Conservation (phyloP, 1,140 invertebrate genomes). For the Akabosia matsudoensis region DNA sequence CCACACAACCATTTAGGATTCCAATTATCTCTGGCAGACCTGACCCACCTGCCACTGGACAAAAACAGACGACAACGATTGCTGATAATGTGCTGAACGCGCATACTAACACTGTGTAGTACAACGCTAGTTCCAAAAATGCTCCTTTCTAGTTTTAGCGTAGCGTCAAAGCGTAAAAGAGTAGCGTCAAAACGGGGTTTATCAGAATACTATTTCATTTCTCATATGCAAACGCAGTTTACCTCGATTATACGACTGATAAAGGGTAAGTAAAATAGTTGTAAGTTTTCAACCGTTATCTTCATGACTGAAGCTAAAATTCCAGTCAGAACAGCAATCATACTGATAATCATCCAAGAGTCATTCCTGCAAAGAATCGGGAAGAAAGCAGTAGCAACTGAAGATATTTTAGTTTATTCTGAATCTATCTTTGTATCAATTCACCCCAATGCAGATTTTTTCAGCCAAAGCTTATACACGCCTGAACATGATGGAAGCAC, state of each 20-base stretch:
- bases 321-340: slow-evolving; percentile 38
- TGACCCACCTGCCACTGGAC: slow-evolving; percentile 54
- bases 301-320: slow-evolving; percentile 39
- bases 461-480: slow-evolving; percentile 41
- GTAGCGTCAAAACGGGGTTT: no score
- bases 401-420: background rate
- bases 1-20: slow-evolving; percentile 54
- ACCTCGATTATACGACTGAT: slow-evolving; percentile 35
- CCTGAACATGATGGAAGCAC: slow-evolving; percentile 35
- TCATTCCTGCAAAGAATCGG: slow-evolving; percentile 12
- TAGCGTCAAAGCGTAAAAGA: no score
- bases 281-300: slow-evolving; percentile 39
- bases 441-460: slow-evolving; percentile 31
- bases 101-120: slow-evolving; percentile 36
- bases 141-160: slow-evolving; percentile 37
- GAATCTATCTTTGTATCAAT: background rate
- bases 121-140: slow-evolving; percentile 30
- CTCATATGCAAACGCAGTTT: no score
- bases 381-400: no score
- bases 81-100: slow-evolving; percentile 32
- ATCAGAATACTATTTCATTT: no score
- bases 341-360: slow-evolving; percentile 31
- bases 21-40: slow-evolving; percentile 55
- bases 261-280: slow-evolving; percentile 44
- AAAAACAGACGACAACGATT: slow-evolving; percentile 49